Evolutionary conservation across 2,888 invertebrate species (phyloP), one percentile per base, ranked within the genome.

Genomic region (Peribatodes rhomboidaria): DNA sequence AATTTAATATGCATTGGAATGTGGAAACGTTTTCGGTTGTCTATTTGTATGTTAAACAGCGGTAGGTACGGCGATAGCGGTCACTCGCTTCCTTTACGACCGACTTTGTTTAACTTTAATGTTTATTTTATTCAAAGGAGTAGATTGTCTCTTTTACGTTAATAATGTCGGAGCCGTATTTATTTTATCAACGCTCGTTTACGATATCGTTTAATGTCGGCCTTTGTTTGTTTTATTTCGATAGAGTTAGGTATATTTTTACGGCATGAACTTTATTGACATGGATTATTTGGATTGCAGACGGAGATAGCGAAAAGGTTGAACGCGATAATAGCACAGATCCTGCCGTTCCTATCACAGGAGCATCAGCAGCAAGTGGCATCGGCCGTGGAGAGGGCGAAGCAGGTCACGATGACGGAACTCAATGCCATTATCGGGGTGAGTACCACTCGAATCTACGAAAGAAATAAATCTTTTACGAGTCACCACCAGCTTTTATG

Each of bases 351-450:
- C 91, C 95, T 99, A 78, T 97, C 98, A 54, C 97, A 97, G 93
- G 98, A 97, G 89, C 97, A 97, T 85, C 98, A 98, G 88, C 97
- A 98, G 93, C 98, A 98, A 94, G 98, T 98, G 72, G 97, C 97
- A 47, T 96, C 97, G 68, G 98, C 98, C 9, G 97, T 98, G 71
- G 98, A 99, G 88, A 93, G 98, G 81, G 98, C 98, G 80, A 98
- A 98, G 92, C 98, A 98, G 94, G 97, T 99, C 85, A 98, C 97
- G 81, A 98, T 98, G 97, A 97, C 97, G 69, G 98, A 98, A 92
- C 95, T 98, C 74, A 98, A 98, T 89, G 96, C 98, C 77, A 98
- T 98, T 83, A 98, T 98, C 86, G 98, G 98, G 95, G 98, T 98
- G 94, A 96, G 97, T 94, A 67, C 53, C 69, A 65, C 69, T 70